Evolutionary conservation across 2,113 vertebrate genomes (phyloP).

Genomic region (Phalacrocorax brasilianus): DNA sequence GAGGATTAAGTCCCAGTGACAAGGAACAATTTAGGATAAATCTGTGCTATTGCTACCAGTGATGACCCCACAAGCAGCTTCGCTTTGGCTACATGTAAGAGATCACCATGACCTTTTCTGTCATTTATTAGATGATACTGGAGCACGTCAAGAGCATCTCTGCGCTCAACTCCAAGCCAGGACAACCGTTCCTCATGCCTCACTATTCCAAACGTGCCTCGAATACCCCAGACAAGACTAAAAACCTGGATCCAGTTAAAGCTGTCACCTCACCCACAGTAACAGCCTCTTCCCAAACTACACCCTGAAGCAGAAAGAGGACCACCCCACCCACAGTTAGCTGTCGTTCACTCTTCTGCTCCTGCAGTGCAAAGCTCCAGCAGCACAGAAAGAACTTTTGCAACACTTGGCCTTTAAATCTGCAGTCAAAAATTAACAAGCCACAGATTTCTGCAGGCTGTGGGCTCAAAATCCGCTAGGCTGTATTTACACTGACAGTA

Average conservation of each 20-base stretch:
- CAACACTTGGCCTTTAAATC: neutral
- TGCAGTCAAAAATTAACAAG: conserved; percentile 53
- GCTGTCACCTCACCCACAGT: neutral
- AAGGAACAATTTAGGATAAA: neutral
- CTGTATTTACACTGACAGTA: neutral
- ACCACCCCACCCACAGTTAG: neutral
- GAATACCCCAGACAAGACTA: neutral
- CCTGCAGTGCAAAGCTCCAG: neutral
- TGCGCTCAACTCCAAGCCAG: neutral
- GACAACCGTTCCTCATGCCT: neutral
- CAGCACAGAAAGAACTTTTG: neutral
- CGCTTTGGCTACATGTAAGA: neutral
- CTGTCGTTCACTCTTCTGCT: neutral
- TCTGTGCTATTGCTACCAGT: neutral
- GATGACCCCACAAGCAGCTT: neutral
- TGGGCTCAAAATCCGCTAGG: neutral
- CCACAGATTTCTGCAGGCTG: neutral
- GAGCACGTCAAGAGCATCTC: neutral
- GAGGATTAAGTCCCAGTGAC: neutral
- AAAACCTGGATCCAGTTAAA: neutral
- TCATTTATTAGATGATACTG: neutral
- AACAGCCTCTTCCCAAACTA: neutral
- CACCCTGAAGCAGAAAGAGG: neutral
- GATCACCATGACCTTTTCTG: neutral
- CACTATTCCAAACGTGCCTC: neutral